Evolutionary conservation across 2,888 invertebrate species (phyloP), one percentile per base, ranked within the genome.

Genomic region (Aporophyla nigra): DNA sequence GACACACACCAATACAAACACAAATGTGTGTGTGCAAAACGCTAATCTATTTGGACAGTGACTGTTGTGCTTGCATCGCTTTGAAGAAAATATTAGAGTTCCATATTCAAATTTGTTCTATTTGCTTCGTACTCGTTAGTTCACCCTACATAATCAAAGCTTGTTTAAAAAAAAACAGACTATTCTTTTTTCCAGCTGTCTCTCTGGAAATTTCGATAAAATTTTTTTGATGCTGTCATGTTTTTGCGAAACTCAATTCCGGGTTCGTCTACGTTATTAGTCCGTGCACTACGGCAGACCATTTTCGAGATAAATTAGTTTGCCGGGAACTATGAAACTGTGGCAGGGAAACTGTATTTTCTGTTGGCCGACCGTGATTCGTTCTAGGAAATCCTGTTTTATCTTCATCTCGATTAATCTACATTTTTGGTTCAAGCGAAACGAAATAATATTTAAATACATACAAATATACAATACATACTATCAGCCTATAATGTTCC

Each of bases 191-290:
- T 67, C 16, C 49, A 24, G 10, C 7, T 33, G 27, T n/a, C 24
- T 74, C 61, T 66, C 49, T 51, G 24, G 0, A 81, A 27, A 58
- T 46, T 53, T 27, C 1, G 54, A 43, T 51, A 62, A 7, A 24
- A 33, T 21, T 43, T 56, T 67, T 65, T 27, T 65, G 6, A 21
- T 51, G 24, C 0, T 24, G 21, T 27, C 1, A 19, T 27, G 16
- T 54, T 59, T 54, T 46, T n/a, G 33, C 5, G 24, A 53, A 49
- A 19, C 3, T 16, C 14, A 12, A 1, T 27, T 61, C 27, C 6
- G 12, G 16, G 24, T 59, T 14, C 27, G 2, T 19, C 12, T 27
- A 7, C 6, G 27, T 33, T 19, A 14, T 16, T 27, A 40, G 5
- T 40, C 27, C 5, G 40, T 19, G 5, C 16, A 49, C 21, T 12